A percentile compares a stretch with the other conserved stretches of the same genome.
Conservation (phyloP, 2,113 vertebrate species). For the Austrofundulus limnaeus region DNA sequence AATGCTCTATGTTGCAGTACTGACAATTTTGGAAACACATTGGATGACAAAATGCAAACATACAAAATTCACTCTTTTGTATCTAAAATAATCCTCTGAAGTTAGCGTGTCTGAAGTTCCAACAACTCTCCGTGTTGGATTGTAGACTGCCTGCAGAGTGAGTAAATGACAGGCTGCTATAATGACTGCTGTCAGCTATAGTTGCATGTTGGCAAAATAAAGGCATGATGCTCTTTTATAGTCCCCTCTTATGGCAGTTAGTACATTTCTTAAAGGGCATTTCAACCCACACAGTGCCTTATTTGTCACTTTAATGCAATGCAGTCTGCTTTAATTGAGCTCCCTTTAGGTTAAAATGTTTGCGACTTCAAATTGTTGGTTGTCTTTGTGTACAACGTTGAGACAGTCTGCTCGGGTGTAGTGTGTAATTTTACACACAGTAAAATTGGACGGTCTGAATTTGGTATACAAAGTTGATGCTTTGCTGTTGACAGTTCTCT, state of each 20-base stretch:
- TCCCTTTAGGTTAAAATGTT: neutral
- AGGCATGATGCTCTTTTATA: slow-evolving; percentile 9
- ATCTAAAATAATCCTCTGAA: neutral
- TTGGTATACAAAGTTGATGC: neutral
- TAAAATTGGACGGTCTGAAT: neutral
- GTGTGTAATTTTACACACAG: neutral
- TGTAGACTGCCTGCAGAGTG: slow-evolving; percentile 22
- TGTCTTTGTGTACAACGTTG: neutral
- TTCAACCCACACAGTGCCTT: slow-evolving; percentile 22
- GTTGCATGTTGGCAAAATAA: slow-evolving; percentile 11
- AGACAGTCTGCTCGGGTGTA: neutral
- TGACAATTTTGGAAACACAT: neutral
- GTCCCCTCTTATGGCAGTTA: neutral
- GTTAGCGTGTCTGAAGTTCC: slow-evolving; percentile 5
- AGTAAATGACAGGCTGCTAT: slow-evolving; percentile 40
- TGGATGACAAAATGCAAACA: slow-evolving; percentile 2
- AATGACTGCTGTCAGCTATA: slow-evolving; percentile 36
- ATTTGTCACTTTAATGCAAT: slow-evolving; percentile 13
- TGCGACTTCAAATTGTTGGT: neutral
- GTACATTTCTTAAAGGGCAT: slow-evolving; percentile 12
- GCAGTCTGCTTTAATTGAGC: slow-evolving; percentile 6
- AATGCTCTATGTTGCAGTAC: neutral
- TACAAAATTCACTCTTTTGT: slow-evolving; percentile 9
- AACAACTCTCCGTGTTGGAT: slow-evolving; percentile 13
- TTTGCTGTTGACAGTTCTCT: neutral